Conservation (phyloP, 2,113 vertebrate species). For the Cariama cristata region DNA sequence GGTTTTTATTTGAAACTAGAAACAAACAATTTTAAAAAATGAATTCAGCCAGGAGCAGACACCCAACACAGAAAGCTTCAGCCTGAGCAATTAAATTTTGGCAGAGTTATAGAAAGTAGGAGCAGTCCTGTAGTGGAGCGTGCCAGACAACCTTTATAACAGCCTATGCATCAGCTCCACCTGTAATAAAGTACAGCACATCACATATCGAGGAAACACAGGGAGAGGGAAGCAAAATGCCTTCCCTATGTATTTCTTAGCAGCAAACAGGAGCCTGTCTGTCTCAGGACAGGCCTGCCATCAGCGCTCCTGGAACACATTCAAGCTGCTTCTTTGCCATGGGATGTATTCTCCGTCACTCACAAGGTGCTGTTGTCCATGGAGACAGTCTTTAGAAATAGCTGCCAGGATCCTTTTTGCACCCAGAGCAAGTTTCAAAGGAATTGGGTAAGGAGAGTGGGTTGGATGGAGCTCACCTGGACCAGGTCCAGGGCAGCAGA, state of each 20-base stretch:
- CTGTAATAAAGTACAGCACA: constrained; percentile 27
- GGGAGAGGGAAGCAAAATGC: not conserved
- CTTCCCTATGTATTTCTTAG: not conserved
- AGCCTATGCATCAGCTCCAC: constrained; percentile 33
- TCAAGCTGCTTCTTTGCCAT: not conserved
- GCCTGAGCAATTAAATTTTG: constrained; percentile 30
- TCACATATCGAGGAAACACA: not conserved
- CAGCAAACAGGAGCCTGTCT: not conserved
- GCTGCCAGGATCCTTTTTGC: not conserved
- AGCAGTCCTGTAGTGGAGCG: not conserved
- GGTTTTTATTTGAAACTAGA: not conserved
- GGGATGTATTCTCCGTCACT: constrained; percentile 11
- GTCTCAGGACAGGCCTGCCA: not conserved
- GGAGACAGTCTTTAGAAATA: not conserved
- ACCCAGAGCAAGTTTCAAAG: not conserved
- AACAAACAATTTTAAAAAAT: not conserved
- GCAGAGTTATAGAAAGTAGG: constrained; percentile 18
- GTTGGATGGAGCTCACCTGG: not conserved
- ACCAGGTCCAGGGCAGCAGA: not conserved
- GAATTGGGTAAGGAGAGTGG: not conserved
- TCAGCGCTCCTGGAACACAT: not conserved
- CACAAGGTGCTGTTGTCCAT: not conserved
- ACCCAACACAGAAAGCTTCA: constrained; percentile 18
- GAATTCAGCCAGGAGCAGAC: not conserved
- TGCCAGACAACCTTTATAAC: constrained; percentile 27